Evolutionary conservation across 2,888 invertebrate genomes (phyloP).

Genomic region (Chrysotoxum bicinctum): DNA sequence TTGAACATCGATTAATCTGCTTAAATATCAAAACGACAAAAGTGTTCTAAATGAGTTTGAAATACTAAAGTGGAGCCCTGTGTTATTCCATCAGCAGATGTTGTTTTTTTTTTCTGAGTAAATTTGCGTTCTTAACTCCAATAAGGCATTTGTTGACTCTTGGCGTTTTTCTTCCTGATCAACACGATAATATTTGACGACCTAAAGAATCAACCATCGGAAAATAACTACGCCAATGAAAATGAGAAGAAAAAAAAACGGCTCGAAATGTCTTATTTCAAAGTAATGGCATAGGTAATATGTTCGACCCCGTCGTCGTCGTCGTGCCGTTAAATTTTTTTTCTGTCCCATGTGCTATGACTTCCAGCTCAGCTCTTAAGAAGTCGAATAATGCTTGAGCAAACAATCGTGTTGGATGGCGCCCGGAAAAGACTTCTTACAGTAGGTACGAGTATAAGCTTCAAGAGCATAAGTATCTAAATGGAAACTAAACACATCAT

Average conservation of each 20-base stretch:
- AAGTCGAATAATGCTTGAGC: background rate
- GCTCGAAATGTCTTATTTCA: background rate
- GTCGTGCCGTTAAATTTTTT: background rate
- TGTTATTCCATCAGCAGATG: no score
- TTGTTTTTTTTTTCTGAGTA: no score
- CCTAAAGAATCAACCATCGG: no score
- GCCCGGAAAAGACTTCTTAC: slow-evolving; percentile 1
- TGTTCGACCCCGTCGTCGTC: background rate
- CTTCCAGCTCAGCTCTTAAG: background rate
- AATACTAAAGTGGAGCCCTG: no score
- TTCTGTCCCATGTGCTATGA: background rate
- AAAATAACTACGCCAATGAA: no score
- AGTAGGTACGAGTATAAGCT: background rate
- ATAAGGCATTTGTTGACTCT: no score
- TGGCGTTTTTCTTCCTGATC: no score
- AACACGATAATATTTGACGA: no score
- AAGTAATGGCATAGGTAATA: background rate
- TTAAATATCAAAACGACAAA: no score
- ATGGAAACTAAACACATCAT: slow-evolving; percentile 11
- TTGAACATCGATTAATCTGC: no score
- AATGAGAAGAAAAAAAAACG: background rate
- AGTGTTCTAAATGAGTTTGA: no score
- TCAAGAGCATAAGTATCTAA: background rate
- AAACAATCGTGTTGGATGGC: slow-evolving; percentile 5
- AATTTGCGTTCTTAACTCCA: no score